Base-by-base conservation (phyloP, 1,140 invertebrate genomes). In the Calycopis cecrops region DNA sequence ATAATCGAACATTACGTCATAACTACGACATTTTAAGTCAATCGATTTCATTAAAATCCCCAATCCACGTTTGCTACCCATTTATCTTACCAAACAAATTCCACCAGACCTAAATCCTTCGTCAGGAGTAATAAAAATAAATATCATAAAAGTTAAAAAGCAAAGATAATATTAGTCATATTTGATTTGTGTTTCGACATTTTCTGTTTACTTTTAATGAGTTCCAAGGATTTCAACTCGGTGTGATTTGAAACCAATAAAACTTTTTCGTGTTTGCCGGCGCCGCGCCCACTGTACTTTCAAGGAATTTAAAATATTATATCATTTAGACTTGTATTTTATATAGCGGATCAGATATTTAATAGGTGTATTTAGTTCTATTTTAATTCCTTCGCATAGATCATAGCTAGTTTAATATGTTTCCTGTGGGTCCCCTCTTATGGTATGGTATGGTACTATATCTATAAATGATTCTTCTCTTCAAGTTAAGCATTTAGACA, bases 181-280 rank as follows among this genome's bases (percentile, higher is more conserved):
- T 80, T 76, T 72, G 78, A 81, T 83, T 76, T 64, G 68, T 68
- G 67, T 76, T 74, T 67, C 67, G 66, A 75, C 69, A 78, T 78
- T 76, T 72, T 76, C 69, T 79, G 66, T 84, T 82, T 79, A 82
- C 82, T 85, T 85, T 85, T 80, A 83, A 82, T 82, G 77, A 84
- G 77, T 82, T 85, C 77, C 71, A 69, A 74, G 69, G 73, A 74
- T 69, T 76, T 59, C 68, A 57, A 73, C 74, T 78, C 71, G 59
- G 61, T 73, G 67, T 70, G 71, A 79, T 83, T 81, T 75, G 69
- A 81, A 85, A 78, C 71, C 76, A 82, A 85, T 83, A 73, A 79
- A 85, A 85, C 75, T 80, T 85, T 79, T 72, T 77, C 73, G 64
- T 60, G 55, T 69, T 67, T 70, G 62, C 53, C 61, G 53, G 42